Percentiles rank a stretch among this genome's conserved stretches.
phyloP scores from a whole-genome alignment of 2,797 vertebrate species.

The Mus caroli region DNA sequence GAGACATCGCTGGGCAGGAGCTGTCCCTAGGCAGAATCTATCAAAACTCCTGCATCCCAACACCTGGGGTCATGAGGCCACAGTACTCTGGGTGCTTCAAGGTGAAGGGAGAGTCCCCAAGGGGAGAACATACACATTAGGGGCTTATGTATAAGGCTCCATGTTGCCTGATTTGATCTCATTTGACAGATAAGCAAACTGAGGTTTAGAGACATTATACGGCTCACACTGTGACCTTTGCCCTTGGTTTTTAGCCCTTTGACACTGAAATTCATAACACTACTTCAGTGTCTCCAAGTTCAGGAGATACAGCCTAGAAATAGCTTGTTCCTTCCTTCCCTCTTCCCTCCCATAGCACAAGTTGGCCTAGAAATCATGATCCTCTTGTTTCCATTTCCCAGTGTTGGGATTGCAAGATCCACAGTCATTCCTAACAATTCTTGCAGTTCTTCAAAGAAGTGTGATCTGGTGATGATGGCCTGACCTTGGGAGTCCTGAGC shows the following conservation, averaged over 20 bases:
- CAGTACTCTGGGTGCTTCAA: not conserved
- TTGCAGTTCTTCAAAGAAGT: not conserved
- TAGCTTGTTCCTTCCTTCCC: not conserved
- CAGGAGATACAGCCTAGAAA: not conserved
- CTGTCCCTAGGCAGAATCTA: not conserved
- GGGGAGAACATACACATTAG: not conserved
- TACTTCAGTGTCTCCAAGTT: not conserved
- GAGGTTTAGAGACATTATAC: not conserved
- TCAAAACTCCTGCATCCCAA: not conserved
- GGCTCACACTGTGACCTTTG: not conserved
- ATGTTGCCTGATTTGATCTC: not conserved
- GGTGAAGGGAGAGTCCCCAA: not conserved
- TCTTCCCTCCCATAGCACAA: not conserved
- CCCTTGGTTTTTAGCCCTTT: not conserved
- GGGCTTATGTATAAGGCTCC: not conserved
- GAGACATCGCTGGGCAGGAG: not conserved
- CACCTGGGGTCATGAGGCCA: not conserved
- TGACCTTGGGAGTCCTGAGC: not conserved
- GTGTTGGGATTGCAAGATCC: not conserved
- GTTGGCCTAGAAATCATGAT: not conserved
- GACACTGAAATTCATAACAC: not conserved
- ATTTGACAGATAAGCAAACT: slow-evolving; percentile 11
- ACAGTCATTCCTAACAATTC: not conserved
- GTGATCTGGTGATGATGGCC: not conserved
- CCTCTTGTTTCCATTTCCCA: not conserved